These are phyloP conservation scores for Halictus quadricinctus DNA, from an alignment of 2,888 invertebrate genomes.

Conservation along the genomic window DNA sequence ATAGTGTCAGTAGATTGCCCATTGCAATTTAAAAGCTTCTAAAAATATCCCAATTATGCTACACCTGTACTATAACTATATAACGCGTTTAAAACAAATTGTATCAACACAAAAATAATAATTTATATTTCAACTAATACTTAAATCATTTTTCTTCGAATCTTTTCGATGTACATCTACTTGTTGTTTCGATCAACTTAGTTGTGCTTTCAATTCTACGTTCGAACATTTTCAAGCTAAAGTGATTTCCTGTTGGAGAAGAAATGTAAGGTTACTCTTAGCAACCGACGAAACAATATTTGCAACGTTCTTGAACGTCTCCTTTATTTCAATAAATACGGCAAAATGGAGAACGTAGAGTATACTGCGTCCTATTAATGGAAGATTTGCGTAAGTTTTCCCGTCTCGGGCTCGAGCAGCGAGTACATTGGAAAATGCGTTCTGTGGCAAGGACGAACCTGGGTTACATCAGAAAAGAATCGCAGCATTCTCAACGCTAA, in stretches of 20 bases:
- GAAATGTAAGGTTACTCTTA: background rate
- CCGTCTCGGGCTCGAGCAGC: background rate
- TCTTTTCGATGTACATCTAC: background rate
- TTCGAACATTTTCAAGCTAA: no score
- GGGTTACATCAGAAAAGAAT: conserved; percentile 41
- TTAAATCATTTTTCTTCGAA: background rate
- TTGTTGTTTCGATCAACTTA: no score
- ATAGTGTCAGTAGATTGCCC: background rate
- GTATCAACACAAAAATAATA: no score
- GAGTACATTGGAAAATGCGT: conserved; percentile 13
- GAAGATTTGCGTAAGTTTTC: conserved; percentile 17
- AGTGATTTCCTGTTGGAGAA: no score
- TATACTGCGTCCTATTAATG: background rate
- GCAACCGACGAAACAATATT: background rate
- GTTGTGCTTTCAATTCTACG: no score
- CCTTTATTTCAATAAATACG: background rate
- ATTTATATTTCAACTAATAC: background rate
- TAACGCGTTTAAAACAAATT: no score
- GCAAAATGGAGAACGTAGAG: background rate
- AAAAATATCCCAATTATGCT: no score
- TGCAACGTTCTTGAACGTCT: background rate
- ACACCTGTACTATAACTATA: no score
- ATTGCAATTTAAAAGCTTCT: no score
- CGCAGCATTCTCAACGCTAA: conserved; percentile 12
- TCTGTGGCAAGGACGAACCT: conserved; percentile 15